These are phyloP conservation scores for Meriones unguiculatus DNA, from an alignment of 2,113 vertebrate species.

Conservation along the genomic window DNA sequence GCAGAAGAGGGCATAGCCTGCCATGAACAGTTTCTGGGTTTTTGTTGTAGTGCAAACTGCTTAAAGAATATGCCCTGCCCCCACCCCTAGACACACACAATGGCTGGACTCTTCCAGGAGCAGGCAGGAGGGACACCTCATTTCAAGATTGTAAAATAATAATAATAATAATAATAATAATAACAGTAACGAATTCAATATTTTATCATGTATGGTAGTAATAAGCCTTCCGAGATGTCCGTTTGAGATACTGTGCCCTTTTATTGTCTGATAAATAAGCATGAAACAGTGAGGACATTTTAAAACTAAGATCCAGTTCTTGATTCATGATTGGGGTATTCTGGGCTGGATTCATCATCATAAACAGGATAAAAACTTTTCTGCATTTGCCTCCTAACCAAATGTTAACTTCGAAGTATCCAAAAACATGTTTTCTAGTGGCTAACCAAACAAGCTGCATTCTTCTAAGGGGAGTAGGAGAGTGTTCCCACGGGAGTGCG, in stretches of 20 bases:
- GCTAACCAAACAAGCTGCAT: background rate
- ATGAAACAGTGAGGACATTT: background rate
- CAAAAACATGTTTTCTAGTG: background rate
- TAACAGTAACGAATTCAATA: background rate
- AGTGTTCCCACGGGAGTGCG: background rate
- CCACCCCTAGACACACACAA: background rate
- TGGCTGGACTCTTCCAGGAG: background rate
- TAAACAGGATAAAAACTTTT: background rate
- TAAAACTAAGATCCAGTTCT: background rate
- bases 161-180: no score
- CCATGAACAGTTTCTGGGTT: background rate
- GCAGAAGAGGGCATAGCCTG: background rate
- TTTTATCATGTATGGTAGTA: background rate
- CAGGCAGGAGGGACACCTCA: background rate
- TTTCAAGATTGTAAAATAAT: background rate
- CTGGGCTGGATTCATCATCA: background rate
- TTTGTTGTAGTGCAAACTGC: background rate
- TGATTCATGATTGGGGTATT: conserved; percentile 2
- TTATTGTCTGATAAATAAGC: background rate
- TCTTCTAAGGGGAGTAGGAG: background rate
- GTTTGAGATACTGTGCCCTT: background rate
- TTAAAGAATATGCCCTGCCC: background rate
- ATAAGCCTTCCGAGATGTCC: background rate
- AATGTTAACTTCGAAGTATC: conserved; percentile 39
- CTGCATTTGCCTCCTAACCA: background rate